Percentiles rank a stretch among this genome's conserved stretches.
Evolutionary conservation across 2,797 vertebrate species (phyloP).

Genomic region (Geotrypetes seraphini): DNA sequence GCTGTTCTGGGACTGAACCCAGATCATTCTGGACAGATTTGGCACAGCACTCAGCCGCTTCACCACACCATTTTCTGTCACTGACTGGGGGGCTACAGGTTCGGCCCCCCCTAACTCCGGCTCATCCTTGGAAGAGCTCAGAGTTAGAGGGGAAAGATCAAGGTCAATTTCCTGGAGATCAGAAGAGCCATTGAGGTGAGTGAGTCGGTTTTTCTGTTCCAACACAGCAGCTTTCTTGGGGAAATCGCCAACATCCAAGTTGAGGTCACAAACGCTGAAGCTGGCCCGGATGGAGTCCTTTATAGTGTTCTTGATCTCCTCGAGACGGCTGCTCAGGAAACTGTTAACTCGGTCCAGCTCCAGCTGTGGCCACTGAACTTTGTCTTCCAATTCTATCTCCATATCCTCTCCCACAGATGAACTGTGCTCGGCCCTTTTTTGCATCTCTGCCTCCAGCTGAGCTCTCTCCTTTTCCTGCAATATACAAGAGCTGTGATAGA

Average conservation of each 20-base stretch:
- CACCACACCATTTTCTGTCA: constrained; percentile 63
- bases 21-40: constrained; percentile 84
- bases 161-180: constrained; percentile 91
- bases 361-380: constrained; percentile 87
- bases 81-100: constrained; percentile 9
- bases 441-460: constrained; percentile 53
- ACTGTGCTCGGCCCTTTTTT: constrained; percentile 37
- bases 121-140: constrained; percentile 71
- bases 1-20: constrained; percentile 71
- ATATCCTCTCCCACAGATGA: constrained; percentile 3
- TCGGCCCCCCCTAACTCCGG: constrained; percentile 51
- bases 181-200: constrained; percentile 81
- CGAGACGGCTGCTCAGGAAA: constrained; percentile 91
- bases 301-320: constrained; percentile 96
- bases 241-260: constrained; percentile 89
- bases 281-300: constrained; percentile 94
- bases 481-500: too few species aligned
- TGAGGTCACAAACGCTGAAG: constrained; percentile 92
- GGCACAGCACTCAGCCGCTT: constrained; percentile 78
- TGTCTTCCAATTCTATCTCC: constrained; percentile 32
- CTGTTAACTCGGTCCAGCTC: constrained; percentile 93
- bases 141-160: constrained; percentile 84
- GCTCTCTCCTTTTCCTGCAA: constrained; percentile 84
- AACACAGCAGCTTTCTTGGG: constrained; percentile 85
- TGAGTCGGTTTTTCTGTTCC: constrained; percentile 81